Percentiles rank a stretch among this genome's conserved stretches.
phyloP scores from a whole-genome alignment of 2,113 vertebrate species.

The Gracilinanus agilis region DNA sequence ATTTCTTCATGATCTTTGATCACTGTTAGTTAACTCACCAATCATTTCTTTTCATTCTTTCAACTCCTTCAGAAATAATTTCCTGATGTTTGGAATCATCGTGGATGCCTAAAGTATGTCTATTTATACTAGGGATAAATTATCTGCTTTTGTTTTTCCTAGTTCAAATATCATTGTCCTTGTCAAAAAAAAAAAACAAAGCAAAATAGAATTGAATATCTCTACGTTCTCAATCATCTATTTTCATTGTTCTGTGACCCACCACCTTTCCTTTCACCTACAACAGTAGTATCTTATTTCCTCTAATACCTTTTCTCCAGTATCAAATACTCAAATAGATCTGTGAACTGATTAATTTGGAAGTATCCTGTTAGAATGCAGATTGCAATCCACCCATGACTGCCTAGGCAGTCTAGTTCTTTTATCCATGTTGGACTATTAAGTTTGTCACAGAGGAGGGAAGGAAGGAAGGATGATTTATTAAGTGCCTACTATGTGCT shows the following conservation, averaged over 20 bases:
- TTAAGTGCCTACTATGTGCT: not conserved
- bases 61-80: not conserved
- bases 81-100: not conserved
- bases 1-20: not conserved
- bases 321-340: not conserved
- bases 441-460: not conserved
- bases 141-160: not conserved
- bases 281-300: not conserved
- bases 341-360: not conserved
- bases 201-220: not conserved
- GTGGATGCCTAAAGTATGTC: not conserved
- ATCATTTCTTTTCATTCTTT: not conserved
- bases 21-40: not conserved
- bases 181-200: not conserved
- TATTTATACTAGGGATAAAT: not conserved
- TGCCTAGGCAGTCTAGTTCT: not conserved
- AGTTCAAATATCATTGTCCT: not conserved
- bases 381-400: not conserved
- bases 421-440: not conserved
- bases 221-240: not conserved
- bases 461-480: not conserved
- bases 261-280: not conserved
- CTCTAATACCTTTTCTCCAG: not conserved
- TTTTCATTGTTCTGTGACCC: not conserved
- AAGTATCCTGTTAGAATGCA: not conserved